Evolutionary conservation across 1,140 invertebrate genomes (phyloP).

Genomic region (Eupeodes corollae): DNA sequence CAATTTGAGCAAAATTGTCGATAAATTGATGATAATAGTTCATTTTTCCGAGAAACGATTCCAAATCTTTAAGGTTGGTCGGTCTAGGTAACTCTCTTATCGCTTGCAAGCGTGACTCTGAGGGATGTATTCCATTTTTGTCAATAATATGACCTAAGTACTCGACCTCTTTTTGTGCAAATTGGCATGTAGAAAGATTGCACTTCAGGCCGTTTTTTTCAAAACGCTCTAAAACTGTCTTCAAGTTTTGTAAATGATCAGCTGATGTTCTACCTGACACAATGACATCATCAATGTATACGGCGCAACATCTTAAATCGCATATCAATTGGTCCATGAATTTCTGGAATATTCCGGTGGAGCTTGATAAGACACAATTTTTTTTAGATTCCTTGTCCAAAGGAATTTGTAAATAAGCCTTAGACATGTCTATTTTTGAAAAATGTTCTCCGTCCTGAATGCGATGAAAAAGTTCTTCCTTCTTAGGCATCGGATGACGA

Average conservation of each 20-base stretch:
- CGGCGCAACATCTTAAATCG: not conserved
- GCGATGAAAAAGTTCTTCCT: too few relatives aligned
- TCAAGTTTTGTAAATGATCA: not conserved
- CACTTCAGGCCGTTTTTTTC: conserved; percentile 7
- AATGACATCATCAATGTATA: not conserved
- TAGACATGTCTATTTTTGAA: too few relatives aligned
- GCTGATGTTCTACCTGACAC: not conserved
- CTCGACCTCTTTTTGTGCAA: conserved; percentile 12
- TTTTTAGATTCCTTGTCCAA: too few relatives aligned
- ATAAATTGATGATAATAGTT: conserved; percentile 37
- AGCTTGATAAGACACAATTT: too few relatives aligned
- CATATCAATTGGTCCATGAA: not conserved
- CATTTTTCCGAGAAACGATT: conserved; percentile 28
- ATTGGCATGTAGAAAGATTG: conserved; percentile 9
- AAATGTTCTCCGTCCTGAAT: too few relatives aligned
- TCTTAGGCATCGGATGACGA: too few relatives aligned
- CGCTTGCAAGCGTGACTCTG: conserved; percentile 6
- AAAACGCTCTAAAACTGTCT: not conserved
- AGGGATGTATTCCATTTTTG: conserved; percentile 11
- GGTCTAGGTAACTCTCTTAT: conserved; percentile 24
- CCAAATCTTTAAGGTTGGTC: conserved; percentile 19
- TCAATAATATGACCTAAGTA: conserved; percentile 22
- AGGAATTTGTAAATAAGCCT: too few relatives aligned
- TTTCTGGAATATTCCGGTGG: not conserved
- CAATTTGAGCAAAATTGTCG: too few relatives aligned